phyloP scores from a whole-genome alignment of 2,113 vertebrate species.

The Zosterops pallidus region DNA sequence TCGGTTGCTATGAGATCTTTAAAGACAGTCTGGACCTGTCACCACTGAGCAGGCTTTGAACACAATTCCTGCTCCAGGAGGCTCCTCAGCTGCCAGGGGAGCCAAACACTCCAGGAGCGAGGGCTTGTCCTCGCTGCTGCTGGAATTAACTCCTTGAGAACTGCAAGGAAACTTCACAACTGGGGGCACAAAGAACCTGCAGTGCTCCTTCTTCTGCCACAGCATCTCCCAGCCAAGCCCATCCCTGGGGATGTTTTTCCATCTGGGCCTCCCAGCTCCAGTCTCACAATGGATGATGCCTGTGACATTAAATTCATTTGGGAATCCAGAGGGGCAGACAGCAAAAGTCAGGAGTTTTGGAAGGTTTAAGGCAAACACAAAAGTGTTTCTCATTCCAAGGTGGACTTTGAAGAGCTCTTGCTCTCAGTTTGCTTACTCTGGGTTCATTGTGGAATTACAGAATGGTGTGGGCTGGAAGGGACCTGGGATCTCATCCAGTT shows the following conservation, averaged over 20 bases:
- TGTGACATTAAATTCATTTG: not conserved
- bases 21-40: not conserved
- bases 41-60: not conserved
- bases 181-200: not conserved
- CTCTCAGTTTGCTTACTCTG: not conserved
- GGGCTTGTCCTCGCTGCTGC: not conserved
- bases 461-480: not conserved
- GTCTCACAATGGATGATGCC: fast-evolving
- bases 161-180: not conserved
- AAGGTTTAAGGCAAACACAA: not conserved
- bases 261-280: not conserved
- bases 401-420: not conserved
- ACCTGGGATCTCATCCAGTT: not conserved
- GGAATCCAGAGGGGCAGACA: not conserved
- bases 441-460: not conserved
- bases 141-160: not conserved
- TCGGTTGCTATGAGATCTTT: slow-evolving; percentile 28
- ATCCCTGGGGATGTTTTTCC: not conserved
- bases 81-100: not conserved
- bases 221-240: not conserved
- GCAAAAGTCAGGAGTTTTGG: not conserved
- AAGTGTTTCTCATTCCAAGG: not conserved
- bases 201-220: not conserved
- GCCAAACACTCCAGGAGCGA: not conserved
- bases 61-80: not conserved